Percentiles rank a stretch among this genome's conserved stretches.
These are phyloP conservation scores for Aphodius granarius DNA, from an alignment of 2,888 invertebrate genomes.

Conservation along the genomic window DNA sequence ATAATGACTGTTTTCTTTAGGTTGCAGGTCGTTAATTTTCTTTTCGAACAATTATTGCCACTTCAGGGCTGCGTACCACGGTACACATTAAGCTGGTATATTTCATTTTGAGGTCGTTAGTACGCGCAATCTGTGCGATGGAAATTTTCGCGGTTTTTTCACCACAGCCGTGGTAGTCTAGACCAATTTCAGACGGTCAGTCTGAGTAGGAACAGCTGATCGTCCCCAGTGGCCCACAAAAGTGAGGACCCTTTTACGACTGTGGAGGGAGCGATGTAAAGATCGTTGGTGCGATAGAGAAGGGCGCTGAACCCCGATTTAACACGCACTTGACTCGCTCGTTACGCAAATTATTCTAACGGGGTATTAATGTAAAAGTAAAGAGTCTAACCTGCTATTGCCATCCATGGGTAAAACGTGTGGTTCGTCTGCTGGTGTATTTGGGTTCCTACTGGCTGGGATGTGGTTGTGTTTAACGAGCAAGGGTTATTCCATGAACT, in stretches of 20 bases:
- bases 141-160: not conserved
- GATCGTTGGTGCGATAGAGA: slow-evolving; percentile 45
- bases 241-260: slow-evolving; percentile 23
- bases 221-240: slow-evolving; percentile 48
- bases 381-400: slow-evolving; percentile 87
- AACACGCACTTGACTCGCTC: slow-evolving; percentile 61
- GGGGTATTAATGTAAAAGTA: slow-evolving; percentile 11
- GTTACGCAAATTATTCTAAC: not conserved
- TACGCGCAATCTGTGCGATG: not conserved
- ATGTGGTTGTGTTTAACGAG: slow-evolving; percentile 78
- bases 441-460: slow-evolving; percentile 77
- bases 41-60: not conserved
- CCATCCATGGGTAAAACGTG: slow-evolving; percentile 98
- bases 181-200: not conserved
- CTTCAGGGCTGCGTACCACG: not conserved
- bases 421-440: slow-evolving; percentile 90
- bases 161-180: not conserved
- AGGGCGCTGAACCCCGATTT: slow-evolving; percentile 57
- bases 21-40: not conserved
- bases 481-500: slow-evolving; percentile 89
- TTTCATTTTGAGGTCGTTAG: not conserved
- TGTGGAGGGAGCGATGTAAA: not conserved
- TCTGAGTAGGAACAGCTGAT: slow-evolving; percentile 49
- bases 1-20: not conserved
- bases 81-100: not conserved